phyloP scores from a whole-genome alignment of 2,113 vertebrate species.

The Menidia beryllina region DNA sequence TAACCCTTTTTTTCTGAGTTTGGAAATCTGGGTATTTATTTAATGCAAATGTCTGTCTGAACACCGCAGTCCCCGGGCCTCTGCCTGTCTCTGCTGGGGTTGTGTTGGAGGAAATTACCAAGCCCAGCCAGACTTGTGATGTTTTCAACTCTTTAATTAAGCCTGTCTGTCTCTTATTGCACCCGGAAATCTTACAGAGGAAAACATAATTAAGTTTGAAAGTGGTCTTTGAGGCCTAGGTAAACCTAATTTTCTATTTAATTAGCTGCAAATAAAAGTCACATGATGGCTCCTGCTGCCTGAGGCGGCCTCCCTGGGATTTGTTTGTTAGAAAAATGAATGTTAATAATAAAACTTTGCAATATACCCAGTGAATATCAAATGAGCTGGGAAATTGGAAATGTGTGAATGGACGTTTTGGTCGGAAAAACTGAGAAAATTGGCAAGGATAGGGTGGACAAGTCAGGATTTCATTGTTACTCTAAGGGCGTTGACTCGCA shows the following conservation, averaged over 20 bases:
- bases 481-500: slow-evolving; percentile 40
- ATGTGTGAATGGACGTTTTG: too few species aligned
- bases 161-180: slow-evolving; percentile 50
- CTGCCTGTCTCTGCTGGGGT: slow-evolving; percentile 4
- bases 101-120: slow-evolving; percentile 59
- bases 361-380: too few species aligned
- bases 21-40: not conserved
- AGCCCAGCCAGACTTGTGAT: slow-evolving; percentile 41
- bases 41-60: slow-evolving; percentile 13
- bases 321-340: slow-evolving; percentile 1
- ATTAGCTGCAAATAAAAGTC: slow-evolving; percentile 26
- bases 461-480: slow-evolving; percentile 45
- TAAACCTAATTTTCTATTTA: slow-evolving; percentile 28
- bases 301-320: not conserved
- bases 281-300: not conserved
- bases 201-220: slow-evolving; percentile 6
- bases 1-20: not conserved
- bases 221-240: slow-evolving; percentile 19
- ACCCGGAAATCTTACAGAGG: slow-evolving; percentile 16
- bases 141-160: slow-evolving; percentile 56
- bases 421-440: not conserved
- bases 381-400: too few species aligned
- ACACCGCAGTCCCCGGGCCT: not conserved
- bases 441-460: too few species aligned
- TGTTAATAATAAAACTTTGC: not conserved